phyloP scores from a whole-genome alignment of 92 coral and sea anemone species.

The Porites evermanni region DNA sequence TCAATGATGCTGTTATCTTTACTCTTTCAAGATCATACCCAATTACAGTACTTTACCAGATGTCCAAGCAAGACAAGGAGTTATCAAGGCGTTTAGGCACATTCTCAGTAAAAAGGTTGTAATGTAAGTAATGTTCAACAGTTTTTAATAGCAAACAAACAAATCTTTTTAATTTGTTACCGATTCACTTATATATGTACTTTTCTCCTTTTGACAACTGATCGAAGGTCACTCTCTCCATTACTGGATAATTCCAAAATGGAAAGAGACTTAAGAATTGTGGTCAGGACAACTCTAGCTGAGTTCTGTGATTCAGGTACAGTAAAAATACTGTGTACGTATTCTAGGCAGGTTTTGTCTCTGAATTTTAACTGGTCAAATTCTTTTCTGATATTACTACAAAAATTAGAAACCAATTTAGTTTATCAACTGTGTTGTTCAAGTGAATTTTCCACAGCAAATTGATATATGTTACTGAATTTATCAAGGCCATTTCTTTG shows the following conservation, averaged over 20 bases:
- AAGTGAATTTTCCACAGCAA: too few species aligned
- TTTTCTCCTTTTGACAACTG: neutral
- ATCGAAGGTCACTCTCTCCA: constrained; percentile 82
- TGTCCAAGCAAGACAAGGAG: constrained; percentile 78
- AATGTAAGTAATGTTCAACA: constrained; percentile 59
- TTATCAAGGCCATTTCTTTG: too few species aligned
- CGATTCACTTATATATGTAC: neutral
- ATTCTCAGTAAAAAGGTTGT: constrained; percentile 94
- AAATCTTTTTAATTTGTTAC: too few species aligned
- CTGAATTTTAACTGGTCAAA: too few species aligned
- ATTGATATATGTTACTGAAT: too few species aligned
- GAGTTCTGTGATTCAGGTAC: constrained; percentile 89
- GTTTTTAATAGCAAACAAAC: too few species aligned
- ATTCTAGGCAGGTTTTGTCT: too few species aligned
- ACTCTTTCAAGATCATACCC: constrained; percentile 63
- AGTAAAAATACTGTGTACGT: neutral
- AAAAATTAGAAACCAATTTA: too few species aligned
- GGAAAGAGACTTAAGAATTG: constrained; percentile 81
- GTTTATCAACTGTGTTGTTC: too few species aligned
- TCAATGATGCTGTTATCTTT: neutral
- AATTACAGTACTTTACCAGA: constrained; percentile 72
- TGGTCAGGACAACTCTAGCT: constrained; percentile 84
- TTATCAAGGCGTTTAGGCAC: constrained; percentile 83
- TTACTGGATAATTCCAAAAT: constrained; percentile 90
- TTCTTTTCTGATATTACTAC: too few species aligned